A percentile compares a stretch with the other conserved stretches of the same genome.
phyloP scores from a whole-genome alignment of 2,113 vertebrate species.

The Mirounga angustirostris region DNA sequence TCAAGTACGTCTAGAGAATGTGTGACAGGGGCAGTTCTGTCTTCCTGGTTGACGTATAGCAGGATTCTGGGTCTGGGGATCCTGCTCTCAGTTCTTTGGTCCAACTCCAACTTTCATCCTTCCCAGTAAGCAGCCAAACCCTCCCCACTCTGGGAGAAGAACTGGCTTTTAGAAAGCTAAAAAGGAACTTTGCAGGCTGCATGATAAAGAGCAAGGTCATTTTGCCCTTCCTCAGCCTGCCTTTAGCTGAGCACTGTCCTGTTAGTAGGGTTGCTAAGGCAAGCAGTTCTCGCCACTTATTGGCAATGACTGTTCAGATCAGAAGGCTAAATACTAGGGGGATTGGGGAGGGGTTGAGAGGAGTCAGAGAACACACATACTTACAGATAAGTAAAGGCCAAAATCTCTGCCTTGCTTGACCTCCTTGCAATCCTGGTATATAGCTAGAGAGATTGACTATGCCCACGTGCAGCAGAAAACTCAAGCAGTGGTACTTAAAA shows the following conservation, averaged over 20 bases:
- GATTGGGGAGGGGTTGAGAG: background rate
- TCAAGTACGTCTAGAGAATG: background rate
- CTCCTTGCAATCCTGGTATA: background rate
- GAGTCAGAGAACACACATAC: background rate
- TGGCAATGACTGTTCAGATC: background rate
- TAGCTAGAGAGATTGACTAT: background rate
- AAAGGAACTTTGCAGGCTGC: background rate
- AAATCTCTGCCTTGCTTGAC: background rate
- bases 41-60: background rate
- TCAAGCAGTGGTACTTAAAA: background rate
- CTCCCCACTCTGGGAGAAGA: background rate
- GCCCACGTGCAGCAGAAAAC: background rate
- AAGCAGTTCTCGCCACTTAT: background rate
- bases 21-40: background rate
- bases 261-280: background rate
- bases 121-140: slow-evolving; percentile 9
- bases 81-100: slow-evolving; percentile 9
- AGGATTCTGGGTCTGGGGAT: background rate
- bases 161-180: slow-evolving; percentile 32
- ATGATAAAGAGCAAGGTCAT: background rate
- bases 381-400: background rate
- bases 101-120: background rate
- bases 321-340: background rate
- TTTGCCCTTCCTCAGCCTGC: background rate
- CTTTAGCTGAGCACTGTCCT: background rate